A percentile compares a stretch with the other conserved stretches of the same genome.
These are phyloP conservation scores for Anas capensis DNA, from an alignment of 2,797 vertebrate species.

Conservation along the genomic window DNA sequence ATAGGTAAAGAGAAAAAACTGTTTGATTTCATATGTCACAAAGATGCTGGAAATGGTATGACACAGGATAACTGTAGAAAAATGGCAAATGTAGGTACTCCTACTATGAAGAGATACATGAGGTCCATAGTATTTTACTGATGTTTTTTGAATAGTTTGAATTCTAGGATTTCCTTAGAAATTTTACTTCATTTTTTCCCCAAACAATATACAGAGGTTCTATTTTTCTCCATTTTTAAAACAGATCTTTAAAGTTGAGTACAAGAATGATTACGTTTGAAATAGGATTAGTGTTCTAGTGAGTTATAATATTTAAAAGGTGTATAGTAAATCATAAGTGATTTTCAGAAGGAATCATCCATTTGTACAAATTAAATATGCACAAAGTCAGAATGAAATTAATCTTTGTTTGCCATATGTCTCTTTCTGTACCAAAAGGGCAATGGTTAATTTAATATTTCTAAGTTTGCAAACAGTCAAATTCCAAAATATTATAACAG, in stretches of 20 bases:
- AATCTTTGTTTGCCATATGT: not conserved
- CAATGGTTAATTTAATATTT: not conserved
- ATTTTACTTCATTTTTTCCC: not conserved
- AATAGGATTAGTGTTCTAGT: not conserved
- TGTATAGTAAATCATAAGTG: not conserved
- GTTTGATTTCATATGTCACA: not conserved
- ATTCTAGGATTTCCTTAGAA: not conserved
- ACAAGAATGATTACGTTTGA: not conserved
- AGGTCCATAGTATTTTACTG: not conserved
- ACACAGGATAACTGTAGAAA: not conserved
- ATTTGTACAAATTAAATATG: not conserved
- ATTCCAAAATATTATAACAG: not conserved
- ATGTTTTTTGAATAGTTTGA: not conserved
- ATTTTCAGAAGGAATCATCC: not conserved
- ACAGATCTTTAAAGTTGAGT: not conserved
- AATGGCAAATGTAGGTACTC: not conserved
- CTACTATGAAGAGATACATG: not conserved
- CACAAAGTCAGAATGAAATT: slow-evolving; percentile 5
- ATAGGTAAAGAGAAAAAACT: not conserved
- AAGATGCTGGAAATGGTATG: not conserved
- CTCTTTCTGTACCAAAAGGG: not conserved
- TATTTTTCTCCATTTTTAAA: not conserved
- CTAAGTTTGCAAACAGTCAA: not conserved
- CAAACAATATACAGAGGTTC: not conserved
- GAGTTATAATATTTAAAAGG: not conserved